These are phyloP conservation scores for Drosophila falleni DNA, from an alignment of 2,888 invertebrate species.

Conservation along the genomic window DNA sequence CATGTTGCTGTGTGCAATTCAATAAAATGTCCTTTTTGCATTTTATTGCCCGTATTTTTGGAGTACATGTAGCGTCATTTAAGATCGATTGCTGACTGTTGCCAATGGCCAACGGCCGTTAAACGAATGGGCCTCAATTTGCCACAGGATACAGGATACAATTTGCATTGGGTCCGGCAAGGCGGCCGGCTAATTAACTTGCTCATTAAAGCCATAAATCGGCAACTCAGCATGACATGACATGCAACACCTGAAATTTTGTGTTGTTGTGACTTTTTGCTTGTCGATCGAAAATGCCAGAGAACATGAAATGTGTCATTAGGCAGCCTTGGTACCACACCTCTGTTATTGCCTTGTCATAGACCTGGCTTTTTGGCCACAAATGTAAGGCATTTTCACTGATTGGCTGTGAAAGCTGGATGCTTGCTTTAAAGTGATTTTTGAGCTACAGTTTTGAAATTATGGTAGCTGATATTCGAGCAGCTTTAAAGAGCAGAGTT, in stretches of 20 bases:
- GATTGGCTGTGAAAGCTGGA: neutral
- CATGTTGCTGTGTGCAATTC: slow-evolving; percentile 47
- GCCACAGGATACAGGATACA: slow-evolving; percentile 34
- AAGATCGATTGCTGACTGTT: slow-evolving; percentile 17
- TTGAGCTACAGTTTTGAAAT: neutral
- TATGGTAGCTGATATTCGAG: neutral
- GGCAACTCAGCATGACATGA: slow-evolving; percentile 63
- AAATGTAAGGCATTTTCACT: slow-evolving; percentile 5
- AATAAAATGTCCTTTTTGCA: slow-evolving; percentile 50
- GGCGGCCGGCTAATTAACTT: slow-evolving; percentile 60
- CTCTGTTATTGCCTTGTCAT: neutral
- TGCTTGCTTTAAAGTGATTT: neutral
- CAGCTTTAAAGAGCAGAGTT: neutral
- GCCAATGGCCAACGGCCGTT: slow-evolving; percentile 36
- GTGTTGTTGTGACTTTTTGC: slow-evolving; percentile 37
- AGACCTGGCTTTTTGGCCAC: neutral
- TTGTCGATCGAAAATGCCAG: slow-evolving; percentile 27
- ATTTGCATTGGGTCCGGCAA: slow-evolving; percentile 35
- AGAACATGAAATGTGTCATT: slow-evolving; percentile 27
- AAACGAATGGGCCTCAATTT: slow-evolving; percentile 51
- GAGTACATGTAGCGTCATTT: slow-evolving; percentile 21
- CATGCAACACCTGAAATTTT: slow-evolving; percentile 43
- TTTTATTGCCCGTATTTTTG: slow-evolving; percentile 46
- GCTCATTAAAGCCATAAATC: slow-evolving; percentile 66
- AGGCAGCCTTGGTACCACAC: slow-evolving; percentile 10